Evolutionary conservation across 2,888 invertebrate species (phyloP).

Genomic region (Terebella lapidaria): DNA sequence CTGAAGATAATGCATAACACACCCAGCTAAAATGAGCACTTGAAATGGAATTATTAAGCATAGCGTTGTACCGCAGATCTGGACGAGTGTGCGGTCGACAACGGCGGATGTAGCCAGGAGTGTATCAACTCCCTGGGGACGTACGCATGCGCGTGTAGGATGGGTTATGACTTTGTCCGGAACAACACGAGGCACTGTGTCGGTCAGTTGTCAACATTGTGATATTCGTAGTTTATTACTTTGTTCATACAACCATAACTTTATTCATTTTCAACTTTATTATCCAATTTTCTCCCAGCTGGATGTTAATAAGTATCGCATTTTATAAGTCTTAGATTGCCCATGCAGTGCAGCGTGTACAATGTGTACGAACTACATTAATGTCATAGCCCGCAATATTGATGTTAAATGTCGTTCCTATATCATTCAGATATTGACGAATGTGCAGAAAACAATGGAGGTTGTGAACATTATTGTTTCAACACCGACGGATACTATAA

Average conservation of each 20-base stretch:
- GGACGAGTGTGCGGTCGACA: neutral
- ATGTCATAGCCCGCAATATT: too few species aligned
- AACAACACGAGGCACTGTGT: neutral
- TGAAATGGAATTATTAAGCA: too few species aligned
- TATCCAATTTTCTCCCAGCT: neutral
- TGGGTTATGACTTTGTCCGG: neutral
- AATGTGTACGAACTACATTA: too few species aligned
- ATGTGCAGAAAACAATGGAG: neutral
- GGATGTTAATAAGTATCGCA: neutral
- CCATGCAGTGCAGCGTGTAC: too few species aligned
- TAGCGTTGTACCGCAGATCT: neutral
- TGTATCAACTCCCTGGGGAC: neutral
- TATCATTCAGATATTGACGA: neutral
- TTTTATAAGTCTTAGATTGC: too few species aligned
- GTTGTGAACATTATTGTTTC: neutral
- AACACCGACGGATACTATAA: neutral
- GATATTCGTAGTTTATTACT: too few species aligned
- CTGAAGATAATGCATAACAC: too few species aligned
- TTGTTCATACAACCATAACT: too few species aligned
- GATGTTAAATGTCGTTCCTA: too few species aligned
- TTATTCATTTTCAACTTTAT: too few species aligned
- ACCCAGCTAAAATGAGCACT: too few species aligned
- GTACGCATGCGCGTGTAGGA: neutral
- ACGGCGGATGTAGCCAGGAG: constrained; percentile 1
- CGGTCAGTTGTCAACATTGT: neutral